These are phyloP conservation scores for Podarcis muralis DNA, from an alignment of 2,113 vertebrate genomes.

Conservation along the genomic window DNA sequence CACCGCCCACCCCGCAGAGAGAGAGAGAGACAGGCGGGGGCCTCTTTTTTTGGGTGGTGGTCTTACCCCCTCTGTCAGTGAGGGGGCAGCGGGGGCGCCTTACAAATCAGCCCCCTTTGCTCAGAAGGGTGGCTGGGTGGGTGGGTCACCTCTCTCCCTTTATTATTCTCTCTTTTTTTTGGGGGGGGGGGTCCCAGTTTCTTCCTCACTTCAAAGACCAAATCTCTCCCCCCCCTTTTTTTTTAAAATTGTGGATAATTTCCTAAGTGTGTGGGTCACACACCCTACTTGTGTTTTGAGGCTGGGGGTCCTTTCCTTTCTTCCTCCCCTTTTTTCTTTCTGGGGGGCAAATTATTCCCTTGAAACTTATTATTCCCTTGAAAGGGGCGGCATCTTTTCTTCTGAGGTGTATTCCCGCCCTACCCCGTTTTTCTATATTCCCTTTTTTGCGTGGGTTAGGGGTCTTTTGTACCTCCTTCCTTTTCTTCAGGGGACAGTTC, in stretches of 20 bases:
- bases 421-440: fast-evolving
- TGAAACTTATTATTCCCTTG: no score
- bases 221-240: neutral
- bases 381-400: no score
- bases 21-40: no score
- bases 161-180: neutral
- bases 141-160: neutral
- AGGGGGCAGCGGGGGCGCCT: neutral
- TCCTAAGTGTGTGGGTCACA: neutral
- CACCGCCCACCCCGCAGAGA: fast-evolving
- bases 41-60: no score
- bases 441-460: neutral
- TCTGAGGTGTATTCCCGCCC: neutral
- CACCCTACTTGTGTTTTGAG: neutral
- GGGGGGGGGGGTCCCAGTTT: neutral
- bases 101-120: neutral
- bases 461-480: neutral
- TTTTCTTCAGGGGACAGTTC: neutral
- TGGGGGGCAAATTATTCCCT: no score
- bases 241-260: no score
- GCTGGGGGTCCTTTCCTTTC: neutral
- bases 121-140: no score
- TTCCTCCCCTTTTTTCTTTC: neutral
- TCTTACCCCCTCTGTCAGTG: neutral
- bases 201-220: neutral